phyloP scores from a whole-genome alignment of 1,140 invertebrate species.

The fruit fly (Drosophila melanogaster) region Release_6_plus_ISO1_MT NT_037436.4:2067001-2067500 shows the following conservation, averaged over 20 bases:
- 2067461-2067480: conserved; percentile 1
- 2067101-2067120: neutral
- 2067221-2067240: conserved; percentile 3
- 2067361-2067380: conserved; percentile 10
- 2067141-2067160: conserved; percentile 6
- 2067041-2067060: conserved; percentile 4
- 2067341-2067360: conserved; percentile 1
- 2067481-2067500: conserved; percentile 9
- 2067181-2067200: conserved; percentile 7
- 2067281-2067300: neutral
- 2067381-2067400: conserved; percentile 9
- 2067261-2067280: conserved; percentile 3
- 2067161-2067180: conserved; percentile 10
- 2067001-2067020: conserved; percentile 5
- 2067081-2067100: neutral
- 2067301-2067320: conserved; percentile 2
- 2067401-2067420: conserved; percentile 4
- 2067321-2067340: neutral
- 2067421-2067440: conserved; percentile 9
- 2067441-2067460: neutral
- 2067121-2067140: conserved; percentile 1
- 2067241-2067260: conserved; percentile 1
- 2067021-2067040: neutral
- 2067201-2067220: conserved; percentile 8
- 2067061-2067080: neutral